A percentile compares a stretch with the other conserved stretches of the same genome.
These are phyloP conservation scores for Molothrus aeneus DNA, from an alignment of 2,797 vertebrate species.

Conservation along the genomic window DNA sequence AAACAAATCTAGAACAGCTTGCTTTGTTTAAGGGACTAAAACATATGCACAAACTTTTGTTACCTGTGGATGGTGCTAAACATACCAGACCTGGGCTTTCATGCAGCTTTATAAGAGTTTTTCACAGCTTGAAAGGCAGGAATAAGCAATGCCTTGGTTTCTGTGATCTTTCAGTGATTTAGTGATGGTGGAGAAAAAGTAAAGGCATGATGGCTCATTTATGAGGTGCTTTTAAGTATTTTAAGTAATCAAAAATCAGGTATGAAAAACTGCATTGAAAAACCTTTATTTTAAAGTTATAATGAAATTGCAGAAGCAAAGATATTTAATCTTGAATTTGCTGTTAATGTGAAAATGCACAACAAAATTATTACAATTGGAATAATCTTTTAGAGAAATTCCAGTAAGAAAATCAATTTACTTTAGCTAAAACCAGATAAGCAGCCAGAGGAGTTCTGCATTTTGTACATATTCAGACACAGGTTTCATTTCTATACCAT, in stretches of 20 bases:
- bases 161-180: not conserved
- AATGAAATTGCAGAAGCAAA: not conserved
- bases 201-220: not conserved
- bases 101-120: not conserved
- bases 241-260: not conserved
- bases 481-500: not conserved
- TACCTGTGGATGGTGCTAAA: not conserved
- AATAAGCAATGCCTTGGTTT: not conserved
- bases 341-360: not conserved
- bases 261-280: not conserved
- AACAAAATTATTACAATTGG: not conserved
- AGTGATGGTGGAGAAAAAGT: not conserved
- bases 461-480: not conserved
- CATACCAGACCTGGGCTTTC: not conserved
- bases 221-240: not conserved
- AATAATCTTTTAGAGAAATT: not conserved
- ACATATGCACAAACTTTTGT: not conserved
- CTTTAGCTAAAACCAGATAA: not conserved
- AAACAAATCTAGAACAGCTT: not conserved
- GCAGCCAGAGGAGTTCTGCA: not conserved
- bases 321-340: not conserved
- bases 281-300: not conserved
- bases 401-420: not conserved
- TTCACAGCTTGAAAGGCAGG: not conserved
- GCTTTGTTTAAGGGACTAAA: not conserved